Evolutionary conservation across 2,113 vertebrate species (phyloP).

Genomic region (Clarias macrocephalus): DNA sequence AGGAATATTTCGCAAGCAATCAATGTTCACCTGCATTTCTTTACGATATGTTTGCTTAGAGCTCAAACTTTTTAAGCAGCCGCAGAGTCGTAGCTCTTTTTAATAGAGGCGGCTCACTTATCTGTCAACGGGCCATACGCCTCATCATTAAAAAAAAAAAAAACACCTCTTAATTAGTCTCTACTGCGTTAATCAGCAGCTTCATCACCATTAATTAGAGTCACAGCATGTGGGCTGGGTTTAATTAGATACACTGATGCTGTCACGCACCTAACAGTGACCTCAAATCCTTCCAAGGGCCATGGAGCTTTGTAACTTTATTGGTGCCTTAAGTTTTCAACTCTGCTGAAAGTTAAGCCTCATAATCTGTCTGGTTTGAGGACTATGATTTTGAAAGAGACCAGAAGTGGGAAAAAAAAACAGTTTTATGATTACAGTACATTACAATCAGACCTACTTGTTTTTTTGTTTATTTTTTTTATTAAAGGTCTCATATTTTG

Average conservation of each 20-base stretch:
- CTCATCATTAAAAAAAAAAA: slow-evolving; percentile 17
- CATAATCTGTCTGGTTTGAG: background rate
- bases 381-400: background rate
- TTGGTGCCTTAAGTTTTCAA: background rate
- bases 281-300: slow-evolving; percentile 12
- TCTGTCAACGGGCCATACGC: slow-evolving; percentile 23
- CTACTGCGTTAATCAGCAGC: slow-evolving; percentile 28
- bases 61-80: background rate
- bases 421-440: background rate
- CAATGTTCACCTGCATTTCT: background rate
- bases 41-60: too few species aligned
- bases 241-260: slow-evolving; percentile 26
- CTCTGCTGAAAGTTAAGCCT: background rate
- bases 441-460: background rate
- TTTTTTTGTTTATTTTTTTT: too few species aligned
- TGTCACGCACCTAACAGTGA: slow-evolving; percentile 11
- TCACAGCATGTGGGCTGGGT: slow-evolving; percentile 15
- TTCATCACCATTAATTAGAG: slow-evolving; percentile 28
- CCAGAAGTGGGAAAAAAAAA: background rate
- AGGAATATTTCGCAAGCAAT: background rate
- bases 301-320: slow-evolving; percentile 5
- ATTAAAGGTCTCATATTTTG: too few species aligned
- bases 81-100: background rate
- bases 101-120: background rate
- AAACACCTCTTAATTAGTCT: slow-evolving; percentile 21